These are phyloP conservation scores for Paralichthys olivaceus DNA, from an alignment of 2,113 vertebrate genomes.

Conservation along the genomic window DNA sequence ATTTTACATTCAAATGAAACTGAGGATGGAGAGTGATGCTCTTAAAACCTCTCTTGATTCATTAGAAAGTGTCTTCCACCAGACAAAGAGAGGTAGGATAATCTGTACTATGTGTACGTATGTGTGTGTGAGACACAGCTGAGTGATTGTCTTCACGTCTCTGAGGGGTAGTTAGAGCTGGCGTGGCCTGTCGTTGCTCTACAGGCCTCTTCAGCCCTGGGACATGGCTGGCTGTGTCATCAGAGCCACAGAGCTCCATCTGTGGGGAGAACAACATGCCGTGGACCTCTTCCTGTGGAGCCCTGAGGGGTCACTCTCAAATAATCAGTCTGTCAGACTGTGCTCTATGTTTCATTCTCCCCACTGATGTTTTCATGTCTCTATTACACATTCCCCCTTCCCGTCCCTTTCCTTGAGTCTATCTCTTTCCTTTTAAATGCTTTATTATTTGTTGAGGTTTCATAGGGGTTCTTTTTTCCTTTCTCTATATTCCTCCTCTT, in stretches of 20 bases:
- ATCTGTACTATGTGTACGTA: slow-evolving; percentile 34
- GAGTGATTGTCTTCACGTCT: slow-evolving; percentile 73
- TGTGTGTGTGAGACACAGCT: slow-evolving; percentile 49
- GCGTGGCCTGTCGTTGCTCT: slow-evolving; percentile 58
- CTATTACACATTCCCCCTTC: neutral
- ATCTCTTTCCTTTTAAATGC: neutral
- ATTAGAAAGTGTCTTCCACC: slow-evolving; percentile 62
- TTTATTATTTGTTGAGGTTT: neutral
- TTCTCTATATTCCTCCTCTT: neutral
- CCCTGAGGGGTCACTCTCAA: slow-evolving; percentile 42
- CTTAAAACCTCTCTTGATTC: slow-evolving; percentile 68
- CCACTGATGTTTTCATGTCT: slow-evolving; percentile 19
- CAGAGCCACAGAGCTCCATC: slow-evolving; percentile 25
- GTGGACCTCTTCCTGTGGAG: slow-evolving; percentile 20
- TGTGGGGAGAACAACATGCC: slow-evolving; percentile 33
- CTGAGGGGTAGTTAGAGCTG: slow-evolving; percentile 74
- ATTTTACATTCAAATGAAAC: slow-evolving; percentile 67
- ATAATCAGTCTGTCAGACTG: slow-evolving; percentile 38
- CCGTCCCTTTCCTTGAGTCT: neutral
- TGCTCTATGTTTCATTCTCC: slow-evolving; percentile 25
- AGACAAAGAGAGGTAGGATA: slow-evolving; percentile 51
- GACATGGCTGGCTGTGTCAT: slow-evolving; percentile 53
- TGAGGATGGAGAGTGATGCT: slow-evolving; percentile 39
- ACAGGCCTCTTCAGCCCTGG: slow-evolving; percentile 52
- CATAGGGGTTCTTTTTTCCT: neutral